A percentile compares a stretch with the other conserved stretches of the same genome.
Evolutionary conservation across 2,113 vertebrate species (phyloP).

Genomic region (Sapajus apella): DNA sequence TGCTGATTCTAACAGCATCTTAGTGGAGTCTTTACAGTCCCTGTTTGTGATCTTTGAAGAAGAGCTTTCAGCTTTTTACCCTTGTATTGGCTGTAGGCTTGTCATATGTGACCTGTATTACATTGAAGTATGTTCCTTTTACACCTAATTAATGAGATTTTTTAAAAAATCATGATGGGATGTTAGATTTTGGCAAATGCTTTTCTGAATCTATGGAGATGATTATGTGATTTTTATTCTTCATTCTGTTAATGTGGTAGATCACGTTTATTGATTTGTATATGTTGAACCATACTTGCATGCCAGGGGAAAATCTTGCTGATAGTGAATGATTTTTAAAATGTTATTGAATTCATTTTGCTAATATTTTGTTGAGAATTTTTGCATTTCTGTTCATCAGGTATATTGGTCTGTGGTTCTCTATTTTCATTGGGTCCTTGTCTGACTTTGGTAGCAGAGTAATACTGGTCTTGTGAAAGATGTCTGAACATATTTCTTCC

Average conservation of each 20-base stretch:
- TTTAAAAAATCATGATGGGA: no score
- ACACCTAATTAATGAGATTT: not conserved
- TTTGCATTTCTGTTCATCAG: not conserved
- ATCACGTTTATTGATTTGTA: not conserved
- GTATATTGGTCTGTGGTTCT: not conserved
- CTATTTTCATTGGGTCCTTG: not conserved
- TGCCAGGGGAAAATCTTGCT: not conserved
- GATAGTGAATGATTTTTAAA: no score
- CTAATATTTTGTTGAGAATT: not conserved
- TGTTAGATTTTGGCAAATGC: not conserved
- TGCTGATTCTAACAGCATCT: not conserved
- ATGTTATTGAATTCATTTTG: fast-evolving
- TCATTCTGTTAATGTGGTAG: not conserved
- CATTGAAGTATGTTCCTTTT: not conserved
- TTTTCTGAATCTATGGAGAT: not conserved
- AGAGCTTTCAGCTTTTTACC: not conserved
- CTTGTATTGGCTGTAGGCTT: not conserved
- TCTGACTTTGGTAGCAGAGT: not conserved
- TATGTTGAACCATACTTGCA: not conserved
- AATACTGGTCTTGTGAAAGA: not conserved
- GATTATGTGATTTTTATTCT: not conserved
- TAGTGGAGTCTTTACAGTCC: not conserved
- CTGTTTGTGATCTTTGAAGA: not conserved
- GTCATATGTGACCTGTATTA: not conserved
- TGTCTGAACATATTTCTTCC: not conserved